Base-by-base conservation (phyloP, 2,888 invertebrate genomes). In the Eustalomyia histrio region DNA sequence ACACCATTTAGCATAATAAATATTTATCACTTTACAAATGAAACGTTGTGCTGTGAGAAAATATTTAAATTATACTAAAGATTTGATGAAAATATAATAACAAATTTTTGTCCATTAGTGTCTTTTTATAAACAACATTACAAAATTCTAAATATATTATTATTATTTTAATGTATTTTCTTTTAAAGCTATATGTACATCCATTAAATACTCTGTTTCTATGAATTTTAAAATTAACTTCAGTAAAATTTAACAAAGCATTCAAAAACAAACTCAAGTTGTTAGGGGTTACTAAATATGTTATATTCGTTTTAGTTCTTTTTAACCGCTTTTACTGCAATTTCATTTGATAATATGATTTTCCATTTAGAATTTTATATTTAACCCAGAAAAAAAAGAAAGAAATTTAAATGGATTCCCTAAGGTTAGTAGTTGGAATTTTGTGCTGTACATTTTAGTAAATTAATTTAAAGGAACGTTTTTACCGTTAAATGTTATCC, bases 301-400 rank as follows among this genome's bases (percentile, higher is more conserved):
- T 4, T 39, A 39, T 12, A 39, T 39, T 39, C 14, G 2, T 39
- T 10, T 39, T 39, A 39, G 39, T 29, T 29, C 12, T 12, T 12
- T 39, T 39, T 39, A 3, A 39, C 12, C 14, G n/a, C 43, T 47
- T 14, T 47, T n/a, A 47, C 43, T 47, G 43, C 43, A 47, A 47
- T n/a, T n/a, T n/a, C n/a, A 47, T n/a, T 47, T 14, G n/a, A n/a
- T n/a, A 47, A n/a, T n/a, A 47, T 47, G 39, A n/a, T 47, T 47
- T 47, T 47, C n/a, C 43, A 47, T 47, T 47, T 47, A 47, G n/a
- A 47, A 47, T 47, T 47, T 47, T 47, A 12, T n/a, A 47, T 47
- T 6, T 47, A 14, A 29, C 29, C 3, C 7, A 29, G 29, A 6
- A n/a, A 47, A 47, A 47, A n/a, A 1, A 29, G 29, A 6, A n/a